Evolutionary conservation across 2,888 invertebrate species (phyloP), one percentile per base, ranked within the genome.

Genomic region (Allygus modestus): DNA sequence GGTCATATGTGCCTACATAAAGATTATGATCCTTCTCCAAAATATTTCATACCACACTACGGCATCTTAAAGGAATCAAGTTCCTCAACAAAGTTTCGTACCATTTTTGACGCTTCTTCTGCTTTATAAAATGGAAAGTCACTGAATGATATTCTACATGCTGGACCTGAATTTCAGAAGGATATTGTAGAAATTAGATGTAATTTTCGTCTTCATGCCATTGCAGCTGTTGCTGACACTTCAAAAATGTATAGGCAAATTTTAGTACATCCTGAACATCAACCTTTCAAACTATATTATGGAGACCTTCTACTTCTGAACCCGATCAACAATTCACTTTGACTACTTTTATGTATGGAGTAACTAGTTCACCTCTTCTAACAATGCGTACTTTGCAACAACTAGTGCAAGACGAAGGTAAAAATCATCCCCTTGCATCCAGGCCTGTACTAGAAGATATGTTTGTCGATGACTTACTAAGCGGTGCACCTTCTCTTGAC

Each of bases 381-480:
- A 33, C 73, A 23, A 33, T 73, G 20, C 31, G 31, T 15, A 73
- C 73, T 20, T n/a, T 73, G 0, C 12, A 31, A 37, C 73, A 73
- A 73, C 41, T 73, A n/a, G 73, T 41, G 12, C 20, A 28, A 17
- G 73, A 73, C 31, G 73, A 73, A 73, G 73, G 73, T 15, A 20
- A 28, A 1, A 33, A 41, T 33, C 31, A n/a, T 37, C 37, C 73
- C 31, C 37, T 73, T 73, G 73, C 26, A 7, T 7, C 15, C 15
- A 12, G 31, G 31, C 20, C 31, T 12, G 17, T 73, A 5, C 58
- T 54, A 5, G n/a, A 20, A 28, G 37, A 28, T 20, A 73, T 41
- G 41, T 41, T 73, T 73, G 73, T 73, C 20, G 73, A 73, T 33
- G 73, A 33, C 20, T n/a, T 28, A 20, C n/a, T 73, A 37, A 73